A percentile compares a stretch with the other conserved stretches of the same genome.
These are phyloP conservation scores for Delphinapterus leucas DNA, from an alignment of 2,113 vertebrate genomes.

Conservation along the genomic window DNA sequence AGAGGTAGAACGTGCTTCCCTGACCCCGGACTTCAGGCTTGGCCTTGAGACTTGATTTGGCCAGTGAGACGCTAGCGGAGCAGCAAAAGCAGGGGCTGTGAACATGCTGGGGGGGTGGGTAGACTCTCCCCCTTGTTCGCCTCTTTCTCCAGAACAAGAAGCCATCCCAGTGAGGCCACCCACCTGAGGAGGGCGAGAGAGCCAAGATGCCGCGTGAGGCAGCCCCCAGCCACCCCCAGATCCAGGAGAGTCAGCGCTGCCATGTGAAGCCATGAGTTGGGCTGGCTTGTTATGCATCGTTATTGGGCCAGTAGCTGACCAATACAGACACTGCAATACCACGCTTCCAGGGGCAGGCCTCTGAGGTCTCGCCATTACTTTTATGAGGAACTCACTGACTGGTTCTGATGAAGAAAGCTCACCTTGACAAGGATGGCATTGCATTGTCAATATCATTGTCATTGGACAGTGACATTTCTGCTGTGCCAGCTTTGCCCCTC, in stretches of 20 bases:
- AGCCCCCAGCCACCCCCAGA: neutral
- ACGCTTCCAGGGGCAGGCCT: fast-evolving
- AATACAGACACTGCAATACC: fast-evolving
- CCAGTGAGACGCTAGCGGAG: fast-evolving
- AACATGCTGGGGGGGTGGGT: fast-evolving
- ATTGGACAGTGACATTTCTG: neutral
- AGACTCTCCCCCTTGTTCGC: fast-evolving
- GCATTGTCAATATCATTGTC: neutral
- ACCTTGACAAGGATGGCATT: neutral
- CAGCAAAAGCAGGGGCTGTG: neutral
- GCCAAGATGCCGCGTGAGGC: too few species aligned
- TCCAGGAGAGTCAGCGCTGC: neutral
- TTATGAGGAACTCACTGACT: neutral
- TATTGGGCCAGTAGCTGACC: neutral
- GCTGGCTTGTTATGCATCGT: fast-evolving
- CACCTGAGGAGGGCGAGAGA: fast-evolving
- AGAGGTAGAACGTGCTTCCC: neutral
- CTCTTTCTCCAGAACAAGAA: neutral
- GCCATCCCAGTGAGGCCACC: neutral
- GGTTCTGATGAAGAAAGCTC: neutral
- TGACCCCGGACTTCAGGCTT: neutral
- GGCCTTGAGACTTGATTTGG: neutral
- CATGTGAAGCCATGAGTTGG: fast-evolving
- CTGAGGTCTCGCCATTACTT: fast-evolving
- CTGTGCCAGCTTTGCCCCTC: neutral